A percentile compares a stretch with the other conserved stretches of the same genome.
These are phyloP conservation scores for Brotula barbata DNA, from an alignment of 2,797 vertebrate genomes.

Conservation along the genomic window DNA sequence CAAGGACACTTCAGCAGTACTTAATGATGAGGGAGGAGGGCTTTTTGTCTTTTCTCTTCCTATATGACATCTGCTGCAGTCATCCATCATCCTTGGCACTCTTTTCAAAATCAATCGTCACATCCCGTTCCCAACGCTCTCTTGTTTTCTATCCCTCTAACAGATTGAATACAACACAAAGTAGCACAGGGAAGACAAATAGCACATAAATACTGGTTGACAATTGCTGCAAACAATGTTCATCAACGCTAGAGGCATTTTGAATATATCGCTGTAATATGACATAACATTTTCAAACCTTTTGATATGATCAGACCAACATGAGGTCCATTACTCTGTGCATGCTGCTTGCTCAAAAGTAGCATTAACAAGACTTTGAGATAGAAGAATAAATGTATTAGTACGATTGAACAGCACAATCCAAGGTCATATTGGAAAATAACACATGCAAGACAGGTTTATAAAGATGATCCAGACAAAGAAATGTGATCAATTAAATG, in stretches of 20 bases:
- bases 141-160: constrained; percentile 6
- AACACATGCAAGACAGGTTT: constrained; percentile 70
- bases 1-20: constrained; percentile 26
- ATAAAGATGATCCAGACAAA: constrained; percentile 66
- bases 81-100: constrained; percentile 47
- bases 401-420: constrained; percentile 67
- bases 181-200: constrained; percentile 58
- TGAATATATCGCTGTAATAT: constrained; percentile 55
- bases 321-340: constrained; percentile 57
- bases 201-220: constrained; percentile 69
- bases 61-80: constrained; percentile 9
- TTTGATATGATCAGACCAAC: constrained; percentile 58
- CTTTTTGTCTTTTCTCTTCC: constrained; percentile 2
- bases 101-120: not conserved
- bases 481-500: constrained; percentile 54
- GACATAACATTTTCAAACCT: constrained; percentile 55
- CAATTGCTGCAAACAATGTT: constrained; percentile 52
- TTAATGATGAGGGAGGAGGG: not conserved
- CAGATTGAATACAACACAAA: constrained; percentile 37
- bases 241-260: constrained; percentile 57
- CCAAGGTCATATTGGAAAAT: constrained; percentile 68
- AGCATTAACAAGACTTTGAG: constrained; percentile 62
- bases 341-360: constrained; percentile 67
- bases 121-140: not conserved
- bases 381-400: constrained; percentile 66